These are phyloP conservation scores for Hydriomena furcata DNA, from an alignment of 2,888 invertebrate species.

Conservation along the genomic window DNA sequence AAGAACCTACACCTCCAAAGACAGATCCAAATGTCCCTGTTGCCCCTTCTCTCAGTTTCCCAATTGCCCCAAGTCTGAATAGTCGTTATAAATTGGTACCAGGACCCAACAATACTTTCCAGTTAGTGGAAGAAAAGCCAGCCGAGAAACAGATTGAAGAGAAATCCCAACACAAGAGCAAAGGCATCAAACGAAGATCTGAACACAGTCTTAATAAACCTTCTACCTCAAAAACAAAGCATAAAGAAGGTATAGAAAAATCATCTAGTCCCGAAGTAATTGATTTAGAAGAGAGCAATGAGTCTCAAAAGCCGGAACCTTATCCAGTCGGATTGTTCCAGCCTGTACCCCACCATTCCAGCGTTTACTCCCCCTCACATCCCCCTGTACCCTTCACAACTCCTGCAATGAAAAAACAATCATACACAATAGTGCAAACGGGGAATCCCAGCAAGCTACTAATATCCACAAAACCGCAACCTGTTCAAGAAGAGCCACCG, in stretches of 20 bases:
- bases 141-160: too few relatives aligned
- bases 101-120: constrained; percentile 72
- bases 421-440: constrained; percentile 73
- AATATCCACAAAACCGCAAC: constrained; percentile 69
- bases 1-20: constrained; percentile 27
- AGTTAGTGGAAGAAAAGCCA: constrained; percentile 50
- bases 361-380: constrained; percentile 32
- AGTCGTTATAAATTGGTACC: constrained; percentile 67
- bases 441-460: constrained; percentile 73
- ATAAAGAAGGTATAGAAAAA: constrained; percentile 25
- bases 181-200: constrained; percentile 27
- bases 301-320: constrained; percentile 43
- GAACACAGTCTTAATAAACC: neutral
- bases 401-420: constrained; percentile 73
- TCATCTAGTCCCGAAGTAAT: constrained; percentile 39
- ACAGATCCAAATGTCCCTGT: constrained; percentile 19
- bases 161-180: constrained; percentile 21
- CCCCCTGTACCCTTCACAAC: constrained; percentile 54
- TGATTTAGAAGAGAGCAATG: constrained; percentile 40
- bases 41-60: constrained; percentile 56
- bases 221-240: constrained; percentile 16
- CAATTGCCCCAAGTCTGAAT: constrained; percentile 56
- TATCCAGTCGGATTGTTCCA: constrained; percentile 75
- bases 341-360: constrained; percentile 52
- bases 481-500: constrained; percentile 42